These are phyloP conservation scores for Apis mellifera DNA, from an alignment of 1,140 invertebrate species.

Conservation along the genomic window DNA sequence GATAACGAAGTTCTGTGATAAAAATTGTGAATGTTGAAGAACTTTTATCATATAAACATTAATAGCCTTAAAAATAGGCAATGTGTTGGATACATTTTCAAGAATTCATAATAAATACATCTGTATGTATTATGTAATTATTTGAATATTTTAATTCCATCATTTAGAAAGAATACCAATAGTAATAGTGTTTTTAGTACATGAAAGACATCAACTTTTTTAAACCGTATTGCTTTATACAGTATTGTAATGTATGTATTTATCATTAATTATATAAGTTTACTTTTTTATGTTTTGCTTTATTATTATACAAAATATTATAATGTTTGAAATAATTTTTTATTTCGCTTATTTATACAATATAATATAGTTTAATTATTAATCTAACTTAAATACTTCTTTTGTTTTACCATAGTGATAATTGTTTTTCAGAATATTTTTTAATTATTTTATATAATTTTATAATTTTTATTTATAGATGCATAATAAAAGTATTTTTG, in stretches of 20 bases:
- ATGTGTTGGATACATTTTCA: conserved; percentile 13
- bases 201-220: background rate
- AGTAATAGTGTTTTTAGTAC: conserved; percentile 16
- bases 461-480: background rate
- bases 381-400: background rate
- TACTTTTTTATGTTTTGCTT: background rate
- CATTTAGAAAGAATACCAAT: conserved; percentile 7
- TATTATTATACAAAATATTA: conserved; percentile 3
- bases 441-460: background rate
- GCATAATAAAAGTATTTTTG: background rate
- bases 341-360: background rate
- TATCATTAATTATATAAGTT: background rate
- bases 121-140: conserved; percentile 19
- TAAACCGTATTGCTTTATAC: background rate
- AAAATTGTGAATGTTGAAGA: conserved; percentile 51
- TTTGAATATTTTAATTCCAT: conserved; percentile 4
- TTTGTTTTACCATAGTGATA: background rate
- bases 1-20: conserved; percentile 68
- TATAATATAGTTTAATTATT: background rate
- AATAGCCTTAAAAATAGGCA: conserved; percentile 14
- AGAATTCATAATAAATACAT: conserved; percentile 12
- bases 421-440: background rate
- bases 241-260: background rate
- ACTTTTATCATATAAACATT: conserved; percentile 23
- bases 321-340: background rate